phyloP scores from a whole-genome alignment of 2,888 invertebrate species.

The Drosophila cracens region DNA sequence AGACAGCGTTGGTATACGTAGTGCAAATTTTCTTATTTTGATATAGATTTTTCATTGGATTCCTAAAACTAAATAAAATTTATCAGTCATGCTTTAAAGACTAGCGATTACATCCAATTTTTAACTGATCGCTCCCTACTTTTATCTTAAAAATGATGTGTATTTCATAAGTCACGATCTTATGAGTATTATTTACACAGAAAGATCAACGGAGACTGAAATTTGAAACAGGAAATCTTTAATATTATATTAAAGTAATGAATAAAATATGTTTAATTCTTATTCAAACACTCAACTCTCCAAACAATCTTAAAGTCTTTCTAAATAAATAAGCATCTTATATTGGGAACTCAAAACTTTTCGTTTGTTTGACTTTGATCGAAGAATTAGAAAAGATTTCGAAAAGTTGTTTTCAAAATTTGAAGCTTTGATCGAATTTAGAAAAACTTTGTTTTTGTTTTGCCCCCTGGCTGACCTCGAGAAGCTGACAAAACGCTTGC shows the following conservation, averaged over 20 bases:
- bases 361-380: neutral
- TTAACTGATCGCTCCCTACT: neutral
- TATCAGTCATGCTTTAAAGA: neutral
- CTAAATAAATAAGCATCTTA: too few species aligned
- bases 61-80: neutral
- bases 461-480: neutral
- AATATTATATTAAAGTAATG: neutral
- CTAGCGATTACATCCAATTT: accelerated
- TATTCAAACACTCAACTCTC: neutral
- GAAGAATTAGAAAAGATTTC: neutral
- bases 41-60: neutral
- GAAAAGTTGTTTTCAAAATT: neutral
- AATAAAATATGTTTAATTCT: neutral
- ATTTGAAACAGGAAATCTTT: neutral
- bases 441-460: neutral
- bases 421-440: neutral
- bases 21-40: neutral
- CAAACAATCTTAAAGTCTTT: too few species aligned
- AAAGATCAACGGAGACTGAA: too few species aligned
- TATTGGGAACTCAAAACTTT: too few species aligned
- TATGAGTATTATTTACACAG: too few species aligned
- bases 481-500: constrained; percentile 2
- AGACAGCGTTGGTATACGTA: neutral
- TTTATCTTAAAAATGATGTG: neutral
- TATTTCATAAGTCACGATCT: too few species aligned